phyloP scores from a whole-genome alignment of 37 sponge, comb jelly and placozoan species.

The Crambe crambe region DNA sequence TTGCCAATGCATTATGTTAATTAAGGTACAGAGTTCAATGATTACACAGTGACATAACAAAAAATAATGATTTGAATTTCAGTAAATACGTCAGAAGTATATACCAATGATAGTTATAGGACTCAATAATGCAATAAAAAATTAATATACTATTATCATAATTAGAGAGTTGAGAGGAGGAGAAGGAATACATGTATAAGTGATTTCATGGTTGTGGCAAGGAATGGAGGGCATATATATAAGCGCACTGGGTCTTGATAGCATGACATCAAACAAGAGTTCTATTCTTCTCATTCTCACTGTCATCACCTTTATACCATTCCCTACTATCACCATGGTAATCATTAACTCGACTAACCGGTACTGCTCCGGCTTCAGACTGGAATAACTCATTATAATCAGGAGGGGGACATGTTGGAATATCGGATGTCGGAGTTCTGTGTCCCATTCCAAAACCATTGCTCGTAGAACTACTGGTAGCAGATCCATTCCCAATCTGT shows the following conservation, averaged over 20 bases:
- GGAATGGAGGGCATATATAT: neutral
- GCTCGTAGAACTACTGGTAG: neutral
- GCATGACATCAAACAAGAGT: too few relatives aligned
- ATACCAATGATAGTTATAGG: too few relatives aligned
- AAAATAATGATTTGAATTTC: too few relatives aligned
- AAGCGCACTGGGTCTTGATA: too few relatives aligned
- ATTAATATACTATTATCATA: too few relatives aligned
- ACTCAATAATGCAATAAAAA: too few relatives aligned
- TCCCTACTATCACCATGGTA: neutral
- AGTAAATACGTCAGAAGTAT: too few relatives aligned
- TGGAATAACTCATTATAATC: neutral
- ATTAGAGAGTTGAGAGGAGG: too few relatives aligned
- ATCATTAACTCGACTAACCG: neutral
- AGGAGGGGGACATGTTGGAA: conserved; percentile 4
- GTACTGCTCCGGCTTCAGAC: neutral
- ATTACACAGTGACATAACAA: too few relatives aligned
- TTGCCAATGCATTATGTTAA: too few relatives aligned
- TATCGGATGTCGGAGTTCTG: neutral
- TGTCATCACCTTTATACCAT: neutral
- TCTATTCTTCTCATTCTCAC: neutral
- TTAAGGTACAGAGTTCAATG: too few relatives aligned
- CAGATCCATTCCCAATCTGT: neutral
- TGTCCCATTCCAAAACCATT: neutral
- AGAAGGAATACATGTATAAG: too few relatives aligned
- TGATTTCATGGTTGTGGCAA: neutral